Evolutionary conservation across 1,140 invertebrate species (phyloP).

Genomic region (Calephelis nemesis): DNA sequence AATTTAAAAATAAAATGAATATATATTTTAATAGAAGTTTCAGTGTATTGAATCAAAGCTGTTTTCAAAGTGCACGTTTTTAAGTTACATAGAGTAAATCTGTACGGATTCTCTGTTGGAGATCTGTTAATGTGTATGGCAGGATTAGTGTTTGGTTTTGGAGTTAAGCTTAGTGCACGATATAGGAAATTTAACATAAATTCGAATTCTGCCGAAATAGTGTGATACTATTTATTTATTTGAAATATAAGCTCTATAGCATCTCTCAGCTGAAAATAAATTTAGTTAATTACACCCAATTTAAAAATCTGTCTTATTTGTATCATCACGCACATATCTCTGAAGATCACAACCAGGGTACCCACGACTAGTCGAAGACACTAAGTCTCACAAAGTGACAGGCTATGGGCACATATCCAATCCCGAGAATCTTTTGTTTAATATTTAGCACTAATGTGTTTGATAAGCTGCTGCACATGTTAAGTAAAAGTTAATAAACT

Average conservation of each 20-base stretch:
- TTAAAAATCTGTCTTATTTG: too few species aligned
- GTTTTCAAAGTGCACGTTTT: conserved; percentile 51
- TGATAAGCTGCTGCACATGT: too few species aligned
- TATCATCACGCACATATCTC: too few species aligned
- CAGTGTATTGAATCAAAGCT: conserved; percentile 52
- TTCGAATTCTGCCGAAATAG: not conserved
- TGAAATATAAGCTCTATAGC: too few species aligned
- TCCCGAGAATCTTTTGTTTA: too few species aligned
- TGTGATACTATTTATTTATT: too few species aligned
- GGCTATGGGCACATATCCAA: too few species aligned
- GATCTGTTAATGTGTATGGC: conserved; percentile 69
- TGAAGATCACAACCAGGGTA: too few species aligned
- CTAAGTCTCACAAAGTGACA: too few species aligned
- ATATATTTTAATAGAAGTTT: conserved; percentile 30
- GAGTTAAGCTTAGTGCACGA: conserved; percentile 35
- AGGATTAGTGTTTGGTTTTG: conserved; percentile 68
- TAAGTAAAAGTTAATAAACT: too few species aligned
- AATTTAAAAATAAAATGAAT: conserved; percentile 12
- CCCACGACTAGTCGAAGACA: too few species aligned
- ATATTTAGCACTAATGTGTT: too few species aligned
- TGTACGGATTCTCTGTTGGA: conserved; percentile 43
- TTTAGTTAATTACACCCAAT: not conserved
- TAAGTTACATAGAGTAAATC: conserved; percentile 45
- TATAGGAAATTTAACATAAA: not conserved
- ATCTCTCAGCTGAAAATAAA: not conserved